Evolutionary conservation across 2,797 vertebrate genomes (phyloP).

Genomic region (Prunella strophiata): DNA sequence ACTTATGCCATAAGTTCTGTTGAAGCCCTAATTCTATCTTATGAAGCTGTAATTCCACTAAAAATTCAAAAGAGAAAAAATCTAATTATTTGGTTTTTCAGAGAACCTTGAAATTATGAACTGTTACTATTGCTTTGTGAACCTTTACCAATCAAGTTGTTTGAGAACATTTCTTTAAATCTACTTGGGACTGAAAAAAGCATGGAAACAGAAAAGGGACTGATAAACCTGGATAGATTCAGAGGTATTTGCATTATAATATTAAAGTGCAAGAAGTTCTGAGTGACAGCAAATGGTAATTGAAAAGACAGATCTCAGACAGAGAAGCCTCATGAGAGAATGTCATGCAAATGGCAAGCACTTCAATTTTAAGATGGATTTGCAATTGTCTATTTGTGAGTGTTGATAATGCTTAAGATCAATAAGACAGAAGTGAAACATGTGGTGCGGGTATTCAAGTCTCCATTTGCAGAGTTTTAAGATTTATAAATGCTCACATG

Average conservation of each 20-base stretch:
- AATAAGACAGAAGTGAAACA: not conserved
- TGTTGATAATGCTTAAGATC: slow-evolving; percentile 1
- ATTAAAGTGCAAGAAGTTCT: not conserved
- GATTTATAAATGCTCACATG: not conserved
- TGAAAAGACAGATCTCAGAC: not conserved
- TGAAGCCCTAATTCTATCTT: not conserved
- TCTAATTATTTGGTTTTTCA: not conserved
- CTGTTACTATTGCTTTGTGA: not conserved
- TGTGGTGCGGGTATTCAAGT: not conserved
- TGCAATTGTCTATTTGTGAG: not conserved
- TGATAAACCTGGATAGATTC: not conserved
- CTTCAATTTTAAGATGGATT: slow-evolving; percentile 5
- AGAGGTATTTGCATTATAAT: not conserved
- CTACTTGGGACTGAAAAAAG: not conserved
- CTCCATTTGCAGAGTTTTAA: not conserved
- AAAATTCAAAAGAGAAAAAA: not conserved
- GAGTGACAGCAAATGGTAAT: slow-evolving; percentile 16
- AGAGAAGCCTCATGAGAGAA: not conserved
- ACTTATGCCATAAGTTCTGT: not conserved
- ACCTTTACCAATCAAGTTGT: not conserved
- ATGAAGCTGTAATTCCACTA: not conserved
- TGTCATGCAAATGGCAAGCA: not conserved
- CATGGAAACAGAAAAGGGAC: not conserved
- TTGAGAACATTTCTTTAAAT: not conserved
- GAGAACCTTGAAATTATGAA: not conserved